These are phyloP conservation scores for Crocodylus rhombifer DNA, from an alignment of 2,797 vertebrate genomes.

Conservation along the genomic window DNA sequence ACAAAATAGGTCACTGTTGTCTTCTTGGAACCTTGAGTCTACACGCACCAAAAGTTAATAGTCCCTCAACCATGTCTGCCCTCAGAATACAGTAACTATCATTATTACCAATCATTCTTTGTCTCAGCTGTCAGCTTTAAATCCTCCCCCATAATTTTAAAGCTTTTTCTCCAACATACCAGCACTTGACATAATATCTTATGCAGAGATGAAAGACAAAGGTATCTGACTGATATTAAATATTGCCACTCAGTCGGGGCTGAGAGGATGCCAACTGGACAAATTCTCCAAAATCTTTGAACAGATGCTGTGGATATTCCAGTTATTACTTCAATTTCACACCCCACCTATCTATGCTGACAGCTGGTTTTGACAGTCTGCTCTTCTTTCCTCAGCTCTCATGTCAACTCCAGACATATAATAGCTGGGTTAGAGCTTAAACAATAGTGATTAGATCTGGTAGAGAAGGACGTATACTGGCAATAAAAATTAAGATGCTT, in stretches of 20 bases:
- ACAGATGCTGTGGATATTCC: conserved; percentile 63
- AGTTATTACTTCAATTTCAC: conserved; percentile 74
- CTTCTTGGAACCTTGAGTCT: background rate
- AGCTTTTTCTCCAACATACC: conserved; percentile 39
- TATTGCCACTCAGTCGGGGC: conserved; percentile 53
- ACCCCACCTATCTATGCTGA: conserved; percentile 55
- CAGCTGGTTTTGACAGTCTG: conserved; percentile 73
- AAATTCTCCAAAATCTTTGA: conserved; percentile 67
- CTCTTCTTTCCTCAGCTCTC: conserved; percentile 65
- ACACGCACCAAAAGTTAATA: background rate
- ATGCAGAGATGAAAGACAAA: conserved; percentile 47
- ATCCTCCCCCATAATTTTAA: conserved; percentile 52
- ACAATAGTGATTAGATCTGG: conserved; percentile 72
- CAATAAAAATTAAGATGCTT: conserved; percentile 75
- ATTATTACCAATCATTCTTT: conserved; percentile 22
- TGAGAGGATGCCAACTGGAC: conserved; percentile 43
- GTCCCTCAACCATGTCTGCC: conserved; percentile 12
- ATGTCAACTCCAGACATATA: conserved; percentile 62
- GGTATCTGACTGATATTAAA: conserved; percentile 57
- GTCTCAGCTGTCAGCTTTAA: conserved; percentile 45
- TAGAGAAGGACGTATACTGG: conserved; percentile 54
- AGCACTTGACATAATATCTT: conserved; percentile 13
- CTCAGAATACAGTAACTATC: conserved; percentile 6
- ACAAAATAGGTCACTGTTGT: background rate
- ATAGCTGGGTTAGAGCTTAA: conserved; percentile 71